phyloP scores from a whole-genome alignment of 2,888 invertebrate genomes.

The Eurytoma californica region DNA sequence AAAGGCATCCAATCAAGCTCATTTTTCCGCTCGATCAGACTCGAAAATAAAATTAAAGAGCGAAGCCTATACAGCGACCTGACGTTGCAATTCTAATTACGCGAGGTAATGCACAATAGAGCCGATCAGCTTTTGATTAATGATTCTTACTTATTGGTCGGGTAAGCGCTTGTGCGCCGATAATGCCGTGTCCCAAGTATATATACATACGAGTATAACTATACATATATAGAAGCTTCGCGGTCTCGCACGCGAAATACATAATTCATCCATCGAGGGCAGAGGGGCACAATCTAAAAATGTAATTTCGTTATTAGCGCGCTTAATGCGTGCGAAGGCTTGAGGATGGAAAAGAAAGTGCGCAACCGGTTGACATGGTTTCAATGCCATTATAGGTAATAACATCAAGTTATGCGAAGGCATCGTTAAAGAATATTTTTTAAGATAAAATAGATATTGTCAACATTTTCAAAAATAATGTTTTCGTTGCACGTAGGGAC shows the following conservation, averaged over 20 bases:
- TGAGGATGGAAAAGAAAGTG: background rate
- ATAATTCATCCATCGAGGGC: slow-evolving; percentile 46
- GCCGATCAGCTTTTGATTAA: slow-evolving; percentile 50
- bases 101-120: slow-evolving; percentile 47
- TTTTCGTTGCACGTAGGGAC: too few relatives aligned
- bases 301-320: slow-evolving; percentile 36
- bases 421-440: too few relatives aligned
- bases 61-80: slow-evolving; percentile 2
- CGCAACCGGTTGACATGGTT: background rate
- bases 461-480: too few relatives aligned
- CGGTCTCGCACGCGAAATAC: slow-evolving; percentile 26
- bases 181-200: background rate
- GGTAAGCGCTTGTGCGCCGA: slow-evolving; percentile 29
- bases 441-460: too few relatives aligned
- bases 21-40: slow-evolving; percentile 23
- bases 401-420: too few relatives aligned
- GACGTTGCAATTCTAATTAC: slow-evolving; percentile 52
- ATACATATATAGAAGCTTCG: background rate
- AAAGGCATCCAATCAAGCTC: slow-evolving; percentile 40
- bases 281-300: slow-evolving; percentile 18
- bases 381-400: too few relatives aligned
- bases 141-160: slow-evolving; percentile 49
- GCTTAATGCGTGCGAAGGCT: background rate
- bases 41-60: slow-evolving; percentile 11
- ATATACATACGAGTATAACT: background rate